Percentiles rank a stretch among this genome's conserved stretches.
These are phyloP conservation scores for Phortica magna DNA, from an alignment of 2,888 invertebrate genomes.

Conservation along the genomic window DNA sequence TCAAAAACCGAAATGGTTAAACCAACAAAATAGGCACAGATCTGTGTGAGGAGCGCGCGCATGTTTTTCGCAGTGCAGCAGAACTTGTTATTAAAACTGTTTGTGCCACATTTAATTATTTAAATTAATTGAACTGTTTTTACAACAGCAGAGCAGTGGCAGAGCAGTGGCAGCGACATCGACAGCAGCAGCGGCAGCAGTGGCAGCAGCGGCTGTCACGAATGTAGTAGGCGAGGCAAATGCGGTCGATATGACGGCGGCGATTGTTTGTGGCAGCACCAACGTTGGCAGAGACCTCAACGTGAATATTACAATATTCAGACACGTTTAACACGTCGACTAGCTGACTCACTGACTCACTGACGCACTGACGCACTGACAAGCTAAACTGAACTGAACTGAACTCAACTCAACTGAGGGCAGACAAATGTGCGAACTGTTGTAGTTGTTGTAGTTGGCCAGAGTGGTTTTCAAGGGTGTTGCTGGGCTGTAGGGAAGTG, in stretches of 20 bases:
- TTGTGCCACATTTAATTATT: slow-evolving; percentile 67
- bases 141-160: slow-evolving; percentile 50
- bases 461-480: background rate
- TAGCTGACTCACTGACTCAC: slow-evolving; percentile 41
- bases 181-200: background rate
- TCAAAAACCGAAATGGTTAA: background rate
- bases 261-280: slow-evolving; percentile 40
- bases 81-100: slow-evolving; percentile 63
- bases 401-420: too few relatives aligned
- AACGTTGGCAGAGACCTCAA: slow-evolving; percentile 59
- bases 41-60: background rate
- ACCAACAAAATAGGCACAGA: background rate
- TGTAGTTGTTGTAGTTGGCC: background rate
- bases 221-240: slow-evolving; percentile 53
- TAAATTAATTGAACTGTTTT: slow-evolving; percentile 71
- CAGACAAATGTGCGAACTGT: too few relatives aligned
- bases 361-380: slow-evolving; percentile 43
- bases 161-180: background rate
- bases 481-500: slow-evolving; percentile 60
- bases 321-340: background rate
- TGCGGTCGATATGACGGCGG: slow-evolving; percentile 70
- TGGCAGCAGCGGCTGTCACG: slow-evolving; percentile 27
- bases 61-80: background rate
- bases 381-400: too few relatives aligned
- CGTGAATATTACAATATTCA: slow-evolving; percentile 65